Base-by-base conservation (phyloP, 2,113 vertebrate species). In the Cricetomys ansorgei region DNA sequence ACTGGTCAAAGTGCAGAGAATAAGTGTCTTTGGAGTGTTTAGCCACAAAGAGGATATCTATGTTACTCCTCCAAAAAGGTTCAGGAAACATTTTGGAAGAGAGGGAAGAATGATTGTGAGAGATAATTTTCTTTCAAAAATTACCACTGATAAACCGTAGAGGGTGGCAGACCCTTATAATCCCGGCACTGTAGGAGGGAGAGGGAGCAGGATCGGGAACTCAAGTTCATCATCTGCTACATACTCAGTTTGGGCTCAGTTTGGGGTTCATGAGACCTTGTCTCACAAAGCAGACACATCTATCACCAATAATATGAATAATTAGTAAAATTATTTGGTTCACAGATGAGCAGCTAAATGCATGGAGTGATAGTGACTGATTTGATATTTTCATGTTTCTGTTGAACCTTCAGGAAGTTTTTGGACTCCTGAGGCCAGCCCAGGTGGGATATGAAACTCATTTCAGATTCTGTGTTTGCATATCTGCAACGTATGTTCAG, bases 301-400 rank as follows among this genome's bases (percentile, higher is more conserved):
- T 80, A 59, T 5, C 23, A 25, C 10, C 6, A 2, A 57, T 81
- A 11, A 12, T 34, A 19, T 21, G 50, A 16, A 88, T 85, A 31
- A 34, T 91, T 88, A 85, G 43, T 64, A 67, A 86, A 93, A 80
- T 75, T 75, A 37, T 94, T 81, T 94, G 64, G 17, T 88, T 80
- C 64, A 87, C 57, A 69, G 45, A 27, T 59, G 53, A 92, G 34
- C 62, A 19, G 3, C 19, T 91, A 94, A 64, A 23, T 91, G 37
- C 6, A 59, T 85, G n/a, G 34, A 29, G 8, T 25, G 34, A 43
- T 19, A 31, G 19, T 93, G n/a, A 64, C 37, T 92, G 65, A 40
- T 37, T 91, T 3, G 62, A 16, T 89, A 59, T 8, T 89, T 27
- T 73, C 9, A 0, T 37, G 0, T 70, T n/a, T 72, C n/a, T 25